Evolutionary conservation across 2,797 vertebrate genomes (phyloP), one percentile per base, ranked within the genome.

Genomic region (Halcyon badia): DNA sequence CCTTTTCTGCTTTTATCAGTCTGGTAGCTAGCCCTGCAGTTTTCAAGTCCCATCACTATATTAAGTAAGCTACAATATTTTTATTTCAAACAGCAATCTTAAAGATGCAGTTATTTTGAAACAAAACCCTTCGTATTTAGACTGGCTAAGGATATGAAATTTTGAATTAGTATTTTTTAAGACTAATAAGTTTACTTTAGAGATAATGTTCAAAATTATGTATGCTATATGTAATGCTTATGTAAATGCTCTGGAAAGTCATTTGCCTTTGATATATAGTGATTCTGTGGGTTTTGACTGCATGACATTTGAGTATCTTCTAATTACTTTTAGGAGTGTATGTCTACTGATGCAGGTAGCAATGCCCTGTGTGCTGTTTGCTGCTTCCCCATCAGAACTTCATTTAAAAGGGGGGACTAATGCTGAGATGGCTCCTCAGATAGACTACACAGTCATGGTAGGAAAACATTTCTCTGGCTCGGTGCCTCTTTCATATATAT

Each of bases 371-470:
- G 98, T 99, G 35, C 98, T 99, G 42, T 99, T 98, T 72, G 98
- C 99, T 31, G 98, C 98, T 41, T 98, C 98, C 28, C 98, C 99
- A 8, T 99, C 99, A 30, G 98, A 99, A 87, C 98, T 99, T 28
- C 98, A 83, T 90, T 97, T 99, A 95, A 99, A 99, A 98, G 99
- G 99, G 51, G 99, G 99, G 72, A 99, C 99, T 68, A 99, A 99
- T 65, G 99, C 99, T 19, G 99, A 99, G 90, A 99, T 99, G 99
- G 99, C 99, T 26, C 99, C 99, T 26, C 99, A 99, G 98, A 99
- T 99, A 28, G 99, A 99, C 97, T 99, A 99, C 97, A 99, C 99
- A 2, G 56, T 99, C 73, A 99, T 99, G 99, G 99, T 99, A 97
- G 89, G 95, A 44, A 58, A 41, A 66, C 42, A 14, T 30, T 92